Evolutionary conservation across 2,888 invertebrate species (phyloP).

Genomic region (Scaeva pyrastri): DNA sequence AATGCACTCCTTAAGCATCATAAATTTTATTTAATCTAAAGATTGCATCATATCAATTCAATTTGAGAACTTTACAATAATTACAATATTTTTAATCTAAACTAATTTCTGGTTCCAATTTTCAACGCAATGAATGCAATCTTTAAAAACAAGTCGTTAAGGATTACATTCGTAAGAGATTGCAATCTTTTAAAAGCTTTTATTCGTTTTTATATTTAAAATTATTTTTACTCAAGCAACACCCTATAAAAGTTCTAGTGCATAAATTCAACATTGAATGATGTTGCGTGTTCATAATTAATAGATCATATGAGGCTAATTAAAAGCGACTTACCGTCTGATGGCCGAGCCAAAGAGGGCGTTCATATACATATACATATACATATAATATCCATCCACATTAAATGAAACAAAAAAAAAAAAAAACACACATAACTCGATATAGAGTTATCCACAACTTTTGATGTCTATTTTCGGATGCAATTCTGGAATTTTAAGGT

Average conservation of each 20-base stretch:
- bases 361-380: not conserved
- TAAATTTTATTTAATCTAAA: too few relatives aligned
- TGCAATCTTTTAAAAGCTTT: too few relatives aligned
- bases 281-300: constrained; percentile 74
- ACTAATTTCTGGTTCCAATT: too few relatives aligned
- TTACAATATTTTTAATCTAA: too few relatives aligned
- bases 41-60: too few relatives aligned
- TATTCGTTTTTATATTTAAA: not conserved
- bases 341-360: constrained; percentile 62
- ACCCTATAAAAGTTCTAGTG: not conserved
- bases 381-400: constrained; percentile 22
- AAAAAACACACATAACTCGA: not conserved
- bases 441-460: not conserved
- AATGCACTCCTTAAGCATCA: too few relatives aligned
- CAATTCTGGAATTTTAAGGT: constrained; percentile 65
- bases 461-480: constrained; percentile 63
- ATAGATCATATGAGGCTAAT: constrained; percentile 74
- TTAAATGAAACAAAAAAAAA: constrained; percentile 1
- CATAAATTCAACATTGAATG: constrained; percentile 51
- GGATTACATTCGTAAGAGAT: too few relatives aligned
- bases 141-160: too few relatives aligned
- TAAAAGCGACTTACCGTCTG: constrained; percentile 73
- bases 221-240: not conserved
- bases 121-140: too few relatives aligned
- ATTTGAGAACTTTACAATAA: too few relatives aligned